Percentiles rank a stretch among this genome's conserved stretches.
These are phyloP conservation scores for Platynereis dumerilii DNA, from an alignment of 2,888 invertebrate genomes.

Conservation along the genomic window DNA sequence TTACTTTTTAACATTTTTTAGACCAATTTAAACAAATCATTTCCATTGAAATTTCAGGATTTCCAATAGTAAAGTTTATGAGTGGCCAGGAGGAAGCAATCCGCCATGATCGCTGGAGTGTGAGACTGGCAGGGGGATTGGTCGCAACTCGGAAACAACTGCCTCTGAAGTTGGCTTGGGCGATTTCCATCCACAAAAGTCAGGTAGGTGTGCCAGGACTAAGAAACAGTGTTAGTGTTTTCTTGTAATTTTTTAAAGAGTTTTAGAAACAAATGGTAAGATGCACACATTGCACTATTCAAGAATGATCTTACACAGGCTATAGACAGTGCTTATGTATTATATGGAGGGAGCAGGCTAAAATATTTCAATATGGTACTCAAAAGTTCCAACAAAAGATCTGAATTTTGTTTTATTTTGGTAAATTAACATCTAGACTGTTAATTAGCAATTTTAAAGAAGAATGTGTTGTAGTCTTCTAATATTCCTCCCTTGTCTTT, in stretches of 20 bases:
- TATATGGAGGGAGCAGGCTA: no score
- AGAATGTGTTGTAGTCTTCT: background rate
- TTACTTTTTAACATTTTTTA: no score
- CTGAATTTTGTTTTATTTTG: no score
- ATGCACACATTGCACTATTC: background rate
- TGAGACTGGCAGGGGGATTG: slow-evolving; percentile 71
- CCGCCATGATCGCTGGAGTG: slow-evolving; percentile 80
- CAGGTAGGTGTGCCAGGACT: slow-evolving; percentile 63
- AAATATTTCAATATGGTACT: no score
- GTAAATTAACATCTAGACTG: no score
- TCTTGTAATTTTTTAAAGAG: background rate
- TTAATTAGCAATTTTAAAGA: no score
- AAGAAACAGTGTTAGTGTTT: no score
- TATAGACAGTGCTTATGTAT: no score
- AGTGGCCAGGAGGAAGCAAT: slow-evolving; percentile 75
- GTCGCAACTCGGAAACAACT: slow-evolving; percentile 73
- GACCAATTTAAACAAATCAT: no score
- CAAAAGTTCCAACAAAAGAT: no score
- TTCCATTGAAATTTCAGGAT: slow-evolving; percentile 57
- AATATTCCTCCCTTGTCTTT: slow-evolving; percentile 23
- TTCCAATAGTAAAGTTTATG: slow-evolving; percentile 66
- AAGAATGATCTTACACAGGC: no score
- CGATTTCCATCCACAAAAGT: slow-evolving; percentile 96
- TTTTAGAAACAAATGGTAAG: background rate
- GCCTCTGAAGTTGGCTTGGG: slow-evolving; percentile 93